A percentile compares a stretch with the other conserved stretches of the same genome.
phyloP scores from a whole-genome alignment of 1,140 invertebrate species.

The Gonioctena quinquepunctata region DNA sequence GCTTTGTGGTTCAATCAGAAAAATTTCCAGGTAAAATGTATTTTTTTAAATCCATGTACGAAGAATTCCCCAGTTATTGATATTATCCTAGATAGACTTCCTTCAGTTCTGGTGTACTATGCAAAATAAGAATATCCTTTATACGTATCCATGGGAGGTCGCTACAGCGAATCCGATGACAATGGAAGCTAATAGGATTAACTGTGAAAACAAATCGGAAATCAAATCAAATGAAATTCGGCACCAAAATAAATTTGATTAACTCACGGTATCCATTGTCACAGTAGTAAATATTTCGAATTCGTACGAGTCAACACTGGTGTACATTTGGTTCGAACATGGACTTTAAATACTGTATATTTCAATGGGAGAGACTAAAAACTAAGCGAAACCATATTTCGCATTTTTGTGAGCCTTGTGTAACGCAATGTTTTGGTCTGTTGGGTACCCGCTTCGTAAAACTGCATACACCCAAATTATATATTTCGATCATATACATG shows the following conservation, averaged over 20 bases:
- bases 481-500: background rate
- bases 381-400: no score
- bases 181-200: background rate
- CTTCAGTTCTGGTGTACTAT: no score
- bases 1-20: no score
- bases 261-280: background rate
- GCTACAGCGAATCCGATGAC: background rate
- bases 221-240: background rate
- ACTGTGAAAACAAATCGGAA: background rate
- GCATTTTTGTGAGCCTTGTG: no score
- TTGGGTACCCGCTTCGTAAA: background rate
- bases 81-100: no score
- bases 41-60: no score
- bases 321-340: background rate
- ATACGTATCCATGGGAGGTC: background rate
- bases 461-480: background rate
- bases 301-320: background rate
- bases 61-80: no score
- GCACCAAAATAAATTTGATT: background rate
- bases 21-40: no score
- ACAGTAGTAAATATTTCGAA: background rate
- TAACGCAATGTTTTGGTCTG: background rate
- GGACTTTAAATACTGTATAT: background rate
- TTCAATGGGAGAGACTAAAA: background rate
- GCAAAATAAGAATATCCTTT: no score